Conservation (phyloP, 1,140 invertebrate species). For the Patella vulgata region DNA sequence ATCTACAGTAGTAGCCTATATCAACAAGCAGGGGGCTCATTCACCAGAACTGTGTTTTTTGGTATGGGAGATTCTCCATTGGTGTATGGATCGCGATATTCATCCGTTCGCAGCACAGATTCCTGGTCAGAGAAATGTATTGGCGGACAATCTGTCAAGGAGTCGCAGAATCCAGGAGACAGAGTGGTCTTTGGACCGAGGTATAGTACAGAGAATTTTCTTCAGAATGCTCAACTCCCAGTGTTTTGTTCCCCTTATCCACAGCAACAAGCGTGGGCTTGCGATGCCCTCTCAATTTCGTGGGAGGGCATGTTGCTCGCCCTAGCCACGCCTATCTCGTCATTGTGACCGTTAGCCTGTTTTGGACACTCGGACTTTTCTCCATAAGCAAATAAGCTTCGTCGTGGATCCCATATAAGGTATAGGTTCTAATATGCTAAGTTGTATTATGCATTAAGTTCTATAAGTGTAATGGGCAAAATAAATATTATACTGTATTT, state of each 20-base stretch:
- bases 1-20: slow-evolving; percentile 10
- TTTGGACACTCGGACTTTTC: too few species aligned
- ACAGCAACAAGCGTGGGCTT: slow-evolving; percentile 9
- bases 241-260: slow-evolving; percentile 20
- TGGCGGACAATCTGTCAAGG: slow-evolving; percentile 9
- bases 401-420: too few species aligned
- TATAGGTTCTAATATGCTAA: too few species aligned
- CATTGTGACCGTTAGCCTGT: too few species aligned
- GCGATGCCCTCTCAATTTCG: slow-evolving; percentile 26
- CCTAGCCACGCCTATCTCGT: too few species aligned
- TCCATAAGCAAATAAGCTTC: too few species aligned
- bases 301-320: slow-evolving; percentile 27
- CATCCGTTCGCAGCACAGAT: slow-evolving; percentile 7
- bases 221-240: slow-evolving; percentile 21
- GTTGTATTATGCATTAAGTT: too few species aligned
- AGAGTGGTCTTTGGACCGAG: slow-evolving; percentile 12
- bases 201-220: slow-evolving; percentile 21
- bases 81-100: slow-evolving; percentile 1
- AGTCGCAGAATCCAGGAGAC: background rate
- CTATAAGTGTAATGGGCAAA: too few species aligned
- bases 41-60: slow-evolving; percentile 10
- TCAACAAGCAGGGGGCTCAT: slow-evolving; percentile 17
- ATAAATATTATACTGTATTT: too few species aligned
- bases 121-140: slow-evolving; percentile 11
- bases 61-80: slow-evolving; percentile 10